Percentiles rank a stretch among this genome's conserved stretches.
Evolutionary conservation across 2,888 invertebrate species (phyloP).

Genomic region (Augiades crinisus): DNA sequence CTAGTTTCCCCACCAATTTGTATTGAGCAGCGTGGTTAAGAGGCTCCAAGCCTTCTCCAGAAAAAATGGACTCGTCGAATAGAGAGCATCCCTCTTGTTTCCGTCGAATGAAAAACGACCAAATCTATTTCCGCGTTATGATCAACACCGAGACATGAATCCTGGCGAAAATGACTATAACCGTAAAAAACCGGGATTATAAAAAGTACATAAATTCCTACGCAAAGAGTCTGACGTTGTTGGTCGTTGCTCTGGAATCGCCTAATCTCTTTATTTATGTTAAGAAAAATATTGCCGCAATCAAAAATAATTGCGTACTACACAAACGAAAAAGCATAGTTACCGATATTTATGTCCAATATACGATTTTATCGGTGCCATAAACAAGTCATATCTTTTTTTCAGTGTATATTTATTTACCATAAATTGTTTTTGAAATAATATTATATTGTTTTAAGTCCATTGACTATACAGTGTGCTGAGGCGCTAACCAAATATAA

Average conservation of each 20-base stretch:
- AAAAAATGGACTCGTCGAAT: no score
- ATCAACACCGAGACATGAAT: neutral
- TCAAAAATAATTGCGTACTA: slow-evolving; percentile 6
- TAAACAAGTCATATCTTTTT: neutral
- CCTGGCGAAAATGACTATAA: neutral
- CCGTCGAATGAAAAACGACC: neutral
- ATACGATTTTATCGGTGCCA: slow-evolving; percentile 13
- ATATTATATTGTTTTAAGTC: no score
- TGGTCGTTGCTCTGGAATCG: neutral
- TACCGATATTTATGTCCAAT: slow-evolving; percentile 12
- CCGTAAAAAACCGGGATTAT: slow-evolving; percentile 7
- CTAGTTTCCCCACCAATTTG: neutral
- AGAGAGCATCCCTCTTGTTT: neutral
- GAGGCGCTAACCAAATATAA: no score
- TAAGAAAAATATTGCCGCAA: neutral
- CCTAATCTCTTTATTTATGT: slow-evolving; percentile 9
- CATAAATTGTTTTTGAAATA: no score
- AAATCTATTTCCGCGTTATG: slow-evolving; percentile 1
- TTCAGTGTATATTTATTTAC: neutral
- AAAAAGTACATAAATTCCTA: slow-evolving; percentile 9
- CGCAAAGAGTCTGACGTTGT: neutral
- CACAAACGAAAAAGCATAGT: slow-evolving; percentile 12
- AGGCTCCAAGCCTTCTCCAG: neutral
- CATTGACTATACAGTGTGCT: neutral
- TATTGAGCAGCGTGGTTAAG: neutral